Conservation (phyloP, 2,797 vertebrate genomes). For the Hydrocynus forskahlii region DNA sequence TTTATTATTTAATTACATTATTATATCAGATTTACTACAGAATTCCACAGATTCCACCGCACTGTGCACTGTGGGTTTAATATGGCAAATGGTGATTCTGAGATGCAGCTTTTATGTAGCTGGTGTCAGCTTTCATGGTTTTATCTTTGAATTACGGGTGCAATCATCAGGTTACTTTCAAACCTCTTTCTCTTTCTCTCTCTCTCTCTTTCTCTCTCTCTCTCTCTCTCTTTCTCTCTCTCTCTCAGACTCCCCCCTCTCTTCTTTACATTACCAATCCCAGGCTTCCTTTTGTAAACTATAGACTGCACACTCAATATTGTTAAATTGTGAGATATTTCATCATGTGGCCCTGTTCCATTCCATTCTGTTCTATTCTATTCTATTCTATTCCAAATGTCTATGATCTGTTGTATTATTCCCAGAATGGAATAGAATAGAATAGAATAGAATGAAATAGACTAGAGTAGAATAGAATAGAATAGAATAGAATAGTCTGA, state of each 20-base stretch:
- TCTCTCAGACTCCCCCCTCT: neutral
- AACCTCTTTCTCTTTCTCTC: slow-evolving; percentile 28
- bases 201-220: slow-evolving; percentile 26
- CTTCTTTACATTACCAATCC: neutral
- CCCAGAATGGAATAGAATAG: too few relatives aligned
- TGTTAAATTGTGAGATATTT: neutral
- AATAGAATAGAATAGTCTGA: too few relatives aligned
- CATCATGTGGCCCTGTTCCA: neutral
- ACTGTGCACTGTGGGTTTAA: slow-evolving; percentile 56
- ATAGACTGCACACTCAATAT: neutral
- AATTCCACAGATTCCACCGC: slow-evolving; percentile 64
- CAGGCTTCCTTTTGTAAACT: neutral
- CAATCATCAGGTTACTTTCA: slow-evolving; percentile 55
- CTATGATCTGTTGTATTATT: too few relatives aligned
- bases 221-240: slow-evolving; percentile 20
- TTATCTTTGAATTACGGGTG: slow-evolving; percentile 58
- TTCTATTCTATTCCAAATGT: neutral
- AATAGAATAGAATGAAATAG: too few relatives aligned
- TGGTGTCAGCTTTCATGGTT: slow-evolving; percentile 60
- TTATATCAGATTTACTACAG: slow-evolving; percentile 49
- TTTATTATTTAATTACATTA: slow-evolving; percentile 32
- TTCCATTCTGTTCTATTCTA: neutral
- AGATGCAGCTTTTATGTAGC: slow-evolving; percentile 61
- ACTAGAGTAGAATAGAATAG: too few relatives aligned
- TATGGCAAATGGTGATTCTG: slow-evolving; percentile 67